Evolutionary conservation across 2,797 vertebrate species (phyloP), one percentile per base, ranked within the genome.

Genomic region (Danio albolineatus): DNA sequence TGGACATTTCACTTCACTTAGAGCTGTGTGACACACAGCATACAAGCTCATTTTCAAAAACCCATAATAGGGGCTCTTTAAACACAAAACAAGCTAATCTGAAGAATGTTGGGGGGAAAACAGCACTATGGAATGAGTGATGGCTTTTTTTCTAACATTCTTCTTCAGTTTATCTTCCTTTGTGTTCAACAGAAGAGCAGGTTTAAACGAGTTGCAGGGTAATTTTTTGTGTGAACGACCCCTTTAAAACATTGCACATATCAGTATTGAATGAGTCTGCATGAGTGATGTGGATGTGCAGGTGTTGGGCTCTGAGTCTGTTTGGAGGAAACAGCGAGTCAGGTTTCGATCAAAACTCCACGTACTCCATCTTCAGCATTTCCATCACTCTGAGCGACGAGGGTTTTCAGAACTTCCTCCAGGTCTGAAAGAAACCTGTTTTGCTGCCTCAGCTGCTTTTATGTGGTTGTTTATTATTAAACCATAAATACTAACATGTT

Each of bases 291-390:
- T 46, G 7, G 46, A 12, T 80, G n/a, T 72, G n/a, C 71, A 98
- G 97, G 78, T 98, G 95, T 85, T 98, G 97, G 96, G 97, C 97
- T 79, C 90, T 98, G 90, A 95, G 96, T 73, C 90, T 98, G 72
- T 97, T 95, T 84, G 97, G 96, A 88, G 97, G 97, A 84, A 99
- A 98, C 90, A 95, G 94, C 82, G 97, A 97, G 86, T 96, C 95
- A 0, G 97, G 97, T 14, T 98, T 98, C 83, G 96, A 98, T 59
- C 97, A 99, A 89, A 99, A 98, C 88, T 90, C 95, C 69, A 98
- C 97, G 38, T 98, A 98, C 83, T 98, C 97, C 64, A 95, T 98
- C 88, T 99, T 99, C 90, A 96, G 94, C 87, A 94, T 99, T 89
- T 96, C 95, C 83, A 95, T 98, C 85, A 98, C 95, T 1, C 89